phyloP scores from a whole-genome alignment of 1,140 invertebrate genomes.

The Drosophila sechellia region DNA sequence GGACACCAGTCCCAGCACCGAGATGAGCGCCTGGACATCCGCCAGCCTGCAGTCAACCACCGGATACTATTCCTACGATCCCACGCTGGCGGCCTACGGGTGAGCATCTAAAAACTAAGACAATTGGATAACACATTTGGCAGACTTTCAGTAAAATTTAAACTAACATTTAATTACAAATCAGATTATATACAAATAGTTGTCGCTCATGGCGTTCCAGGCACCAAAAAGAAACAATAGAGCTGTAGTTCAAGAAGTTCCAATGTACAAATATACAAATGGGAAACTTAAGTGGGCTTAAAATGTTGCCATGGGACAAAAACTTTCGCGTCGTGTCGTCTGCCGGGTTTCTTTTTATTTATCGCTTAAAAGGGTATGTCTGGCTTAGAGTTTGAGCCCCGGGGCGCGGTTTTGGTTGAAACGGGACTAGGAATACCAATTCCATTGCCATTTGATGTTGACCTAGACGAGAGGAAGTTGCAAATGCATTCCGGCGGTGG shows the following conservation, averaged over 20 bases:
- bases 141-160: neutral
- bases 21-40: constrained; percentile 95
- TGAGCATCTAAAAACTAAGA: constrained; percentile 86
- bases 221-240: no score
- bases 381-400: constrained; percentile 43
- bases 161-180: no score
- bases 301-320: constrained; percentile 62
- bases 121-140: constrained; percentile 6
- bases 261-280: constrained; percentile 49
- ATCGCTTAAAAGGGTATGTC: constrained; percentile 63
- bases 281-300: constrained; percentile 61
- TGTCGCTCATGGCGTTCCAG: no score
- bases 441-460: constrained; percentile 36
- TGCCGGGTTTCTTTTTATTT: constrained; percentile 68
- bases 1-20: constrained; percentile 91
- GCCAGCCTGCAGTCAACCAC: constrained; percentile 94
- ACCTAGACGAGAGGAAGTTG: constrained; percentile 65
- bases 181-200: no score
- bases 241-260: neutral
- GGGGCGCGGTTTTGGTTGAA: constrained; percentile 49
- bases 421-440: constrained; percentile 33
- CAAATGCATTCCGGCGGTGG: constrained; percentile 50
- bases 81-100: constrained; percentile 95
- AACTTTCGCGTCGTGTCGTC: constrained; percentile 50
- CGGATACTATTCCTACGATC: constrained; percentile 96